Evolutionary conservation across 2,113 vertebrate genomes (phyloP).

Genomic region (Mohoua ochrocephala): DNA sequence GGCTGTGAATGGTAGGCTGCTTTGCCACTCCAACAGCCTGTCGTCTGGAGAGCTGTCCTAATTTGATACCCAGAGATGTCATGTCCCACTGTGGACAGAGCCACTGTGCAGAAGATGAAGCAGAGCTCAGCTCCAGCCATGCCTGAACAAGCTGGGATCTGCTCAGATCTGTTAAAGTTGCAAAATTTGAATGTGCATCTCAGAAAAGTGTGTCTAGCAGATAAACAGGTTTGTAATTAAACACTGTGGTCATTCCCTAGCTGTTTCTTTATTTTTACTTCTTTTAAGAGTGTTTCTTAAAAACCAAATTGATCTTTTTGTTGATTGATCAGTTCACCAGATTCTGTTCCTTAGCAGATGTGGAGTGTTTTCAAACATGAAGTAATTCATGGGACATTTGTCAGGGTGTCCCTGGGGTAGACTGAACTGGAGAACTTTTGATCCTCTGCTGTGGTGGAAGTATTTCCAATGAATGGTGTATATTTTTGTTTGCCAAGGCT

Average conservation of each 20-base stretch:
- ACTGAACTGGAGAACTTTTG: neutral
- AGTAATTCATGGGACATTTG: neutral
- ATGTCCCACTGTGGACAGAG: neutral
- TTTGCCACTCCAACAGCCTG: neutral
- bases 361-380: neutral
- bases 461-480: neutral
- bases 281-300: neutral
- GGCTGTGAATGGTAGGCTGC: neutral
- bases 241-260: neutral
- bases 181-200: neutral
- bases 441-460: neutral
- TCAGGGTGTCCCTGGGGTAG: neutral
- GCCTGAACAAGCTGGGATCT: neutral
- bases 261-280: neutral
- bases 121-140: neutral
- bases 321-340: neutral
- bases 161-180: neutral
- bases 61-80: neutral
- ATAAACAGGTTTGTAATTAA: neutral
- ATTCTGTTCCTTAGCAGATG: neutral
- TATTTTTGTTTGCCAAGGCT: neutral
- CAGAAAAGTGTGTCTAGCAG: neutral
- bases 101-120: neutral
- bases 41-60: neutral
- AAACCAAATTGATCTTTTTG: neutral